phyloP scores from a whole-genome alignment of 2,797 vertebrate genomes.

The Aythya fuligula region DNA sequence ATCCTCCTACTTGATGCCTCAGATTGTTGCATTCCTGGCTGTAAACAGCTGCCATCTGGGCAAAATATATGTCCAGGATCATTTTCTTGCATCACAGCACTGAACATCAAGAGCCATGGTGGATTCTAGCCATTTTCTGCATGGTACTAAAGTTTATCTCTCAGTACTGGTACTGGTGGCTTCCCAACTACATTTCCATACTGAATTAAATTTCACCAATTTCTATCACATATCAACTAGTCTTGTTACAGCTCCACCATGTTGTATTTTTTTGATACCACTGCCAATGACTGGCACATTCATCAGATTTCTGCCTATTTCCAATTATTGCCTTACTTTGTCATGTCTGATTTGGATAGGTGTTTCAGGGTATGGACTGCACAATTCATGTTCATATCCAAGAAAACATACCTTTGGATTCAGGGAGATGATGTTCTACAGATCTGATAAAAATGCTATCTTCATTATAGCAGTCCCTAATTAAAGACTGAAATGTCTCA shows the following conservation, averaged over 20 bases:
- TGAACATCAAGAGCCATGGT: background rate
- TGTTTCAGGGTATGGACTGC: background rate
- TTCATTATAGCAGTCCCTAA: background rate
- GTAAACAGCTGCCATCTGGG: background rate
- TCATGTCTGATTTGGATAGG: background rate
- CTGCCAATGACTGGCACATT: background rate
- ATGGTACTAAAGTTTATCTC: background rate
- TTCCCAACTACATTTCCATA: background rate
- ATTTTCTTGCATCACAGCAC: background rate
- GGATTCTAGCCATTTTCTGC: background rate
- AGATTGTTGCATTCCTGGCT: background rate
- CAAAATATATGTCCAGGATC: background rate
- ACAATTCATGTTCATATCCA: background rate
- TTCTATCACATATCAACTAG: background rate
- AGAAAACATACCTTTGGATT: background rate
- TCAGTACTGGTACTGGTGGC: background rate
- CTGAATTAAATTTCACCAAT: no score
- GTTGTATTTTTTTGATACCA: background rate
- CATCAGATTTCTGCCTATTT: background rate
- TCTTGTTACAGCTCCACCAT: background rate
- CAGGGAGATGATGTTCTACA: background rate
- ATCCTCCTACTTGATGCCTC: background rate
- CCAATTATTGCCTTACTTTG: background rate
- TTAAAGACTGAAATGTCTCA: background rate
- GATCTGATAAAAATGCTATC: background rate